phyloP scores from a whole-genome alignment of 2,113 vertebrate genomes.

The Dasyprocta punctata region DNA sequence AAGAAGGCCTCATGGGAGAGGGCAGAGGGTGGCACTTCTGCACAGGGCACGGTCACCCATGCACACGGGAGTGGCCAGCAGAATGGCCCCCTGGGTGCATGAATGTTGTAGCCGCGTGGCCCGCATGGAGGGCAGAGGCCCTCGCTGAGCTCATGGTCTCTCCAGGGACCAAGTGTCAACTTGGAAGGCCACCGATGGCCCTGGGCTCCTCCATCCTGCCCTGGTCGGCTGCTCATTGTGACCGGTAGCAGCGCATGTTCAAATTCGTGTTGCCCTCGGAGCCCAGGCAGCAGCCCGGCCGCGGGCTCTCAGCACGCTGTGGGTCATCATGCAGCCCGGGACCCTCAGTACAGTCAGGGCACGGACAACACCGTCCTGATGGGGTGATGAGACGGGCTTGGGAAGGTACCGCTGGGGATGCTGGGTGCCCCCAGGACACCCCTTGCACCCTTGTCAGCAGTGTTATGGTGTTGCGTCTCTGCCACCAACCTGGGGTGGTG shows the following conservation, averaged over 20 bases:
- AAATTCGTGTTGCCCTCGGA: background rate
- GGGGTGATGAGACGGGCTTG: fast-evolving
- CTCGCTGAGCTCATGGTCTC: background rate
- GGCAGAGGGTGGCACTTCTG: background rate
- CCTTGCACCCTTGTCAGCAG: fast-evolving
- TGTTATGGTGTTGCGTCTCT: background rate
- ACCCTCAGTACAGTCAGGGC: background rate
- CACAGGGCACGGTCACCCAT: background rate
- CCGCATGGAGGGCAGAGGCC: background rate
- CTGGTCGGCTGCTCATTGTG: background rate
- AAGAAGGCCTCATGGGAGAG: background rate
- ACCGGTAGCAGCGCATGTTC: background rate
- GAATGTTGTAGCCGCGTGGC: background rate
- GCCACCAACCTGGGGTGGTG: background rate
- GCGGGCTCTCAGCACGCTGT: background rate
- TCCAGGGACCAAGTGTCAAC: background rate
- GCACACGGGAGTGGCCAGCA: background rate
- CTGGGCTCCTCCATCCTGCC: background rate
- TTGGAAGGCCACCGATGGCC: background rate
- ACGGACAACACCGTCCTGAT: background rate
- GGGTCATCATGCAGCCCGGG: background rate
- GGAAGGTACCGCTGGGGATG: background rate
- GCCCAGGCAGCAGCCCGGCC: too few relatives aligned
- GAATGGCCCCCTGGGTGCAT: too few relatives aligned
- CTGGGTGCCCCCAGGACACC: background rate